phyloP scores from a whole-genome alignment of 2,113 vertebrate genomes.

The Erpornis zantholeuca region DNA sequence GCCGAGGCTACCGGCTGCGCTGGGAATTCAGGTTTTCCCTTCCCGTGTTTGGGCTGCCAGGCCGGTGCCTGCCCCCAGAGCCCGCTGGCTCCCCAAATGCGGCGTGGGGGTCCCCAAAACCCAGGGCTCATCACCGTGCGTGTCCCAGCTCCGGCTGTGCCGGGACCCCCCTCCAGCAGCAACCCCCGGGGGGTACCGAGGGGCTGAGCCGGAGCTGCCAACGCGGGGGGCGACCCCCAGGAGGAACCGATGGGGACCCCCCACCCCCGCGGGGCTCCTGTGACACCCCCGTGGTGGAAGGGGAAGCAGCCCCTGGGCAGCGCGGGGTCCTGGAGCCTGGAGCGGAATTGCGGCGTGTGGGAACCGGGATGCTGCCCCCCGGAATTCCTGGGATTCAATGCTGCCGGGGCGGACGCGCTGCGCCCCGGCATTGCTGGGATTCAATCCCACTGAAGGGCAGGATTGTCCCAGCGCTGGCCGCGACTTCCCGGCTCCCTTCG shows the following conservation, averaged over 20 bases:
- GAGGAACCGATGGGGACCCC: not conserved
- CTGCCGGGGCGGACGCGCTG: not conserved
- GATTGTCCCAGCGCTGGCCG: not conserved
- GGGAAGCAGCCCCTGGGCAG: not conserved
- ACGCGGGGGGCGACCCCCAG: rapidly evolving
- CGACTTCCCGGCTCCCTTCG: not conserved
- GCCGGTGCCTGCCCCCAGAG: rapidly evolving
- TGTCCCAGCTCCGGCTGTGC: not conserved
- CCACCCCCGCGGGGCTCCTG: not conserved
- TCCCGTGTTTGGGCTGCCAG: rapidly evolving
- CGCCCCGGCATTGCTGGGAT: not conserved
- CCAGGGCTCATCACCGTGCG: not conserved
- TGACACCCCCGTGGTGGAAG: rapidly evolving
- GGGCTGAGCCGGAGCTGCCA: too few relatives aligned
- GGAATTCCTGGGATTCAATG: slow-evolving; percentile 38
- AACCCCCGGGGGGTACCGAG: rapidly evolving
- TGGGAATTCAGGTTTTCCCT: not conserved
- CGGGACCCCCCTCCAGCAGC: not conserved
- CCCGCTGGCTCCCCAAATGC: not conserved
- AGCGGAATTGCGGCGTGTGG: not conserved
- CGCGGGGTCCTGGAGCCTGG: not conserved
- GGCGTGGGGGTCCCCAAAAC: not conserved
- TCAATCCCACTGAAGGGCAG: not conserved
- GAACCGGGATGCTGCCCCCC: not conserved
- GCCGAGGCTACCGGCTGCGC: rapidly evolving